Evolutionary conservation across 2,113 vertebrate genomes (phyloP).

Genomic region (Poeciliopsis turrubarensis): DNA sequence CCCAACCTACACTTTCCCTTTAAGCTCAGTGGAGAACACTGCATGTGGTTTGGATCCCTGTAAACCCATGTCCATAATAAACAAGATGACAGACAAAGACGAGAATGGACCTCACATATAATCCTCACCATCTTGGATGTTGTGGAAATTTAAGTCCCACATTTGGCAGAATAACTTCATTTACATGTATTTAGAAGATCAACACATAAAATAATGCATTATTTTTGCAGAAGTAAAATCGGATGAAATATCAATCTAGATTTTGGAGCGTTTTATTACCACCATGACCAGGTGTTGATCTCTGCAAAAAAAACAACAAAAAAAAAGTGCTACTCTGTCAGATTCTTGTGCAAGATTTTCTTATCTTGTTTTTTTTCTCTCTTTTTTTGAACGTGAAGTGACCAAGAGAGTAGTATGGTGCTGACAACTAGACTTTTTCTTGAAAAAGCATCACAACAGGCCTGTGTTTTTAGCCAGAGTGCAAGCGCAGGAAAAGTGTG

Average conservation of each 20-base stretch:
- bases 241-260: neutral
- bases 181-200: neutral
- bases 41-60: constrained; percentile 35
- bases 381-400: constrained; percentile 3
- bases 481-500: neutral
- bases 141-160: constrained; percentile 33
- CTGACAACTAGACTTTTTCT: constrained; percentile 25
- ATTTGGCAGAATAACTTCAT: constrained; percentile 18
- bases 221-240: neutral
- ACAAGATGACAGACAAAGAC: constrained; percentile 42
- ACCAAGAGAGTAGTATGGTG: constrained; percentile 25
- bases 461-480: constrained; percentile 23
- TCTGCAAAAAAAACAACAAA: neutral
- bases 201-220: no score
- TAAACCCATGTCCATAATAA: constrained; percentile 55
- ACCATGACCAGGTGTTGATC: neutral
- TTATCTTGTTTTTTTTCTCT: neutral
- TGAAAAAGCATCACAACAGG: constrained; percentile 4
- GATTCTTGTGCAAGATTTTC: constrained; percentile 14
- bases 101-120: constrained; percentile 24
- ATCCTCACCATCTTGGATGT: constrained; percentile 26
- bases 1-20: constrained; percentile 51
- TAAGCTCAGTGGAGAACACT: constrained; percentile 42
- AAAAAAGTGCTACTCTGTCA: neutral
- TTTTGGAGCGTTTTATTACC: neutral